phyloP scores from a whole-genome alignment of 2,797 vertebrate genomes.

The Smutsia gigantea region DNA sequence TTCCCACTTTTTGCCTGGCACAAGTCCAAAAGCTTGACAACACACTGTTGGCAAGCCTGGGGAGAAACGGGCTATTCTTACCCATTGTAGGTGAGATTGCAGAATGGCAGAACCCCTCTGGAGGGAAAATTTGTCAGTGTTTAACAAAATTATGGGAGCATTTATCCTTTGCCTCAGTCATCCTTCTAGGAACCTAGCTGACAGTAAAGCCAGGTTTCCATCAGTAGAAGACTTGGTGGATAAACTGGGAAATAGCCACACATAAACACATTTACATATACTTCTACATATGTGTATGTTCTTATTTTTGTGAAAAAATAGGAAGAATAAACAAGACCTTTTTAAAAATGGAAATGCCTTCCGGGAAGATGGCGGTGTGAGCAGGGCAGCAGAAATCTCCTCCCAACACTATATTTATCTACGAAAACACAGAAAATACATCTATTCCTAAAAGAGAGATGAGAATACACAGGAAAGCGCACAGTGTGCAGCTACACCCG shows the following conservation, averaged over 20 bases:
- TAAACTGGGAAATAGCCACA: background rate
- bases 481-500: too few species aligned
- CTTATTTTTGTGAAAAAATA: background rate
- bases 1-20: background rate
- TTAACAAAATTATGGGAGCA: background rate
- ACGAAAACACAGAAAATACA: too few species aligned
- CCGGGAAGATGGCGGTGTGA: too few species aligned
- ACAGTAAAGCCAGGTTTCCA: background rate
- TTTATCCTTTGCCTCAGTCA: background rate
- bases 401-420: too few species aligned
- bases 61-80: background rate
- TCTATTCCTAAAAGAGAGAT: too few species aligned
- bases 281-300: background rate
- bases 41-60: background rate
- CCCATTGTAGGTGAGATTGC: background rate
- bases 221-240: background rate
- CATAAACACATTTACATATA: background rate
- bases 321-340: background rate
- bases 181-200: background rate
- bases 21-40: background rate
- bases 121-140: background rate
- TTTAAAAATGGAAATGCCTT: background rate
- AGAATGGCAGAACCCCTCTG: background rate
- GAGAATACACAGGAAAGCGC: too few species aligned
- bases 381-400: too few species aligned